A percentile compares a stretch with the other conserved stretches of the same genome.
These are phyloP conservation scores for Mythimna ferrago DNA, from an alignment of 2,888 invertebrate genomes.

Conservation along the genomic window DNA sequence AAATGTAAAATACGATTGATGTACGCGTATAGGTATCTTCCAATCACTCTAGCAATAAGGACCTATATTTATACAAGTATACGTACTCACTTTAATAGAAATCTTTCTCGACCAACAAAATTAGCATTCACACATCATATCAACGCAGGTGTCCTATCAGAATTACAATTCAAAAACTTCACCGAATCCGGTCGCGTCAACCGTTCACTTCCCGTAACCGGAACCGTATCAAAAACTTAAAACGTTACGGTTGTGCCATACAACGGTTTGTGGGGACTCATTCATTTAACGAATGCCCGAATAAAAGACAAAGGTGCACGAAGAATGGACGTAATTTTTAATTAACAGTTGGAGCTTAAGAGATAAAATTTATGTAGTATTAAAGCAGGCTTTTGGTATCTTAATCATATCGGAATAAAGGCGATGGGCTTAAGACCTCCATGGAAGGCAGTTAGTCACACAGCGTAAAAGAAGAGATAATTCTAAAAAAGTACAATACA, in stretches of 20 bases:
- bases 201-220: conserved; percentile 59
- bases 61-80: no score
- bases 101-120: conserved; percentile 8
- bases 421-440: no score
- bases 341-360: not conserved
- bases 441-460: not conserved
- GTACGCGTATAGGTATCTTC: not conserved
- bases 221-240: conserved; percentile 58
- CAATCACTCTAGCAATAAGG: not conserved
- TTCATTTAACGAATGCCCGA: conserved; percentile 29
- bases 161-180: conserved; percentile 57
- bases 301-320: conserved; percentile 11
- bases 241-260: conserved; percentile 33
- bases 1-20: not conserved
- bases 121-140: conserved; percentile 50
- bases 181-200: conserved; percentile 55
- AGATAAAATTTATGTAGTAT: not conserved
- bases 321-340: not conserved
- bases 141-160: conserved; percentile 46
- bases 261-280: conserved; percentile 17
- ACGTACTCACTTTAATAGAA: conserved; percentile 6
- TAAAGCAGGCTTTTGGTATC: not conserved
- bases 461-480: not conserved
- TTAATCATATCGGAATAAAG: not conserved
- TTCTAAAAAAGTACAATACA: not conserved